phyloP scores from a whole-genome alignment of 2,797 vertebrate genomes.

The Mus minutoides region DNA sequence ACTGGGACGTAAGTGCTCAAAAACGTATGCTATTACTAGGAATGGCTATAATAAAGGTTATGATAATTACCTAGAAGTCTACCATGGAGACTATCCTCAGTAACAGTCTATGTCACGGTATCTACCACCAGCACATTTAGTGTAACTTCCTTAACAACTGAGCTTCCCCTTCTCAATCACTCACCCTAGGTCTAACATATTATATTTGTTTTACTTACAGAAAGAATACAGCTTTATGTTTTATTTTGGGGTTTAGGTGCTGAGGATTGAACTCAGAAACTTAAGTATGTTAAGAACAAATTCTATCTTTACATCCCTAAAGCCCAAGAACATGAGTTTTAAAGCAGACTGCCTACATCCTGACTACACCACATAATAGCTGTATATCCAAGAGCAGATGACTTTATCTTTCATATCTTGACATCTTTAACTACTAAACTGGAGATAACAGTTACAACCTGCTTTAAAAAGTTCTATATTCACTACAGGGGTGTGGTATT shows the following conservation, averaged over 20 bases:
- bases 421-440: constrained; percentile 2
- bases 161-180: constrained; percentile 1
- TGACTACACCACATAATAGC: neutral
- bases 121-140: neutral
- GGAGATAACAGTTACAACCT: constrained; percentile 1
- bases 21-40: constrained; percentile 35
- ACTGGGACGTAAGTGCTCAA: constrained; percentile 31
- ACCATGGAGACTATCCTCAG: neutral
- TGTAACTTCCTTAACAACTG: constrained; percentile 7
- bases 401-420: constrained; percentile 1
- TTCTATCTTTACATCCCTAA: neutral
- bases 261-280: neutral
- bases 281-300: neutral
- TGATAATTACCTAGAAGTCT: constrained; percentile 14
- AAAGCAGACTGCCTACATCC: neutral
- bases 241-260: neutral
- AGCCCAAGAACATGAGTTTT: neutral
- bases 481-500: neutral
- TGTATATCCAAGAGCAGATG: neutral
- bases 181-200: neutral
- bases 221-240: neutral
- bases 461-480: neutral
- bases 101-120: neutral
- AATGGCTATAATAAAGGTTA: neutral
- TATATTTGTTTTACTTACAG: neutral